Evolutionary conservation across 2,113 vertebrate species (phyloP).

Genomic region (Cromileptes altivelis): DNA sequence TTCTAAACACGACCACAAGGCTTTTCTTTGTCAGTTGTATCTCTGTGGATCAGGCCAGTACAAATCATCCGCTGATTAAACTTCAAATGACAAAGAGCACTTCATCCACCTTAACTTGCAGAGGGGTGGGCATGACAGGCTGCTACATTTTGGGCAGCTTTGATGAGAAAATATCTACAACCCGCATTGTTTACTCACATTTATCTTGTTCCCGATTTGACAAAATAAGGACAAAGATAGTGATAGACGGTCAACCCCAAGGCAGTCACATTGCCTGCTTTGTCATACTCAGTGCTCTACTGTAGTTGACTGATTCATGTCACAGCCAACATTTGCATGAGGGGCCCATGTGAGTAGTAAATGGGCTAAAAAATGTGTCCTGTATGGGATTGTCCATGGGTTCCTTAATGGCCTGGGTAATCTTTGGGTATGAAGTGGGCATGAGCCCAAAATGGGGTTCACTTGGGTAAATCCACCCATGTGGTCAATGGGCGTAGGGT

Average conservation of each 20-base stretch:
- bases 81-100: constrained; percentile 12
- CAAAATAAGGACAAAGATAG: background rate
- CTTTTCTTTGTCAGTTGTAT: background rate
- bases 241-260: background rate
- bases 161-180: constrained; percentile 2
- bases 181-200: background rate
- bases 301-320: too few relatives aligned
- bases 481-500: too few relatives aligned
- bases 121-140: background rate
- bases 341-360: too few relatives aligned
- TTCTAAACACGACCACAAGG: background rate
- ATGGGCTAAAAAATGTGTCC: too few relatives aligned
- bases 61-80: constrained; percentile 9
- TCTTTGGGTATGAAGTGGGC: too few relatives aligned
- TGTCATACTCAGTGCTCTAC: background rate
- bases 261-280: background rate
- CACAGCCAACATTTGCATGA: too few relatives aligned
- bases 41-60: constrained; percentile 7
- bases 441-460: too few relatives aligned
- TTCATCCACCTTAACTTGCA: constrained; percentile 9
- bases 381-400: too few relatives aligned
- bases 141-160: background rate
- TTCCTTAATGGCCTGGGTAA: too few relatives aligned
- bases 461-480: too few relatives aligned
- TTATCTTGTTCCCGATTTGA: background rate